These are phyloP conservation scores for Pteruthius melanotis DNA, from an alignment of 2,113 vertebrate genomes.

Conservation along the genomic window DNA sequence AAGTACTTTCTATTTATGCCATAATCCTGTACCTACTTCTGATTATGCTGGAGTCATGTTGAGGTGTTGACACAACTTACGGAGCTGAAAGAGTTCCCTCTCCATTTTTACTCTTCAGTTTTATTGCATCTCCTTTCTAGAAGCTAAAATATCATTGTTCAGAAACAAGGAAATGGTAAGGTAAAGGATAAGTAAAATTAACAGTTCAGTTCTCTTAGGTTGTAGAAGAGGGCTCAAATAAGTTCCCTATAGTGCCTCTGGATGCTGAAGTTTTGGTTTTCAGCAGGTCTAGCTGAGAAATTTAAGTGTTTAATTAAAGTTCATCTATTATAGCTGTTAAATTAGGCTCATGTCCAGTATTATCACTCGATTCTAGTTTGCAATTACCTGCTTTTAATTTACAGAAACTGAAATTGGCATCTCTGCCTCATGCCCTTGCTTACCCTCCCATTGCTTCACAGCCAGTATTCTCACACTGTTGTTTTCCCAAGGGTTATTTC, in stretches of 20 bases:
- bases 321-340: background rate
- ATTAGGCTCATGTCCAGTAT: background rate
- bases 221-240: background rate
- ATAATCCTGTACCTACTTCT: background rate
- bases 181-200: background rate
- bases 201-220: background rate
- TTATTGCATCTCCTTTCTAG: background rate
- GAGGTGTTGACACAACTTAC: background rate
- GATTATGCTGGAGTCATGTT: background rate
- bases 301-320: background rate
- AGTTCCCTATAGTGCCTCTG: background rate
- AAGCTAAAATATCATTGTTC: background rate
- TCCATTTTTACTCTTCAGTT: background rate
- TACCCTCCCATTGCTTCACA: conserved; percentile 1
- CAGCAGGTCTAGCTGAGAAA: background rate
- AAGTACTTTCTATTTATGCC: background rate
- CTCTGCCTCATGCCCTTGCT: background rate
- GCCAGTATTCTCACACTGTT: background rate
- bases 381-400: conserved; percentile 28
- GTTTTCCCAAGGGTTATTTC: conserved; percentile 9
- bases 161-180: background rate
- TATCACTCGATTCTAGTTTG: background rate
- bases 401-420: background rate
- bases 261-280: background rate
- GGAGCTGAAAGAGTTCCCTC: background rate